Base-by-base conservation (phyloP, 2,888 invertebrate species). In the Gandaritis pyraliata region DNA sequence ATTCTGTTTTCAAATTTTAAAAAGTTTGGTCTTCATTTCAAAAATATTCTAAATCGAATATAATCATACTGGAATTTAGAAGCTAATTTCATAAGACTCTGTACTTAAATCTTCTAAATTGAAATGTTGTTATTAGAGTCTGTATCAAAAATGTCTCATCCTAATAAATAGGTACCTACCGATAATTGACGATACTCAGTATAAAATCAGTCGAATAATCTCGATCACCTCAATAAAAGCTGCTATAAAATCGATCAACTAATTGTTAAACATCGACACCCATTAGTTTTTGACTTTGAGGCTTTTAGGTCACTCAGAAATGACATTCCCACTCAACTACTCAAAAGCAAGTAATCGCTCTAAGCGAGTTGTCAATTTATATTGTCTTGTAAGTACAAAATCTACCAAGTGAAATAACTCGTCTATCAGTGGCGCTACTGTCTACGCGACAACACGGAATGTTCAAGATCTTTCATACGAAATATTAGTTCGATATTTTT, bases 291-390 rank as follows among this genome's bases (percentile, higher is more conserved):
- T 56, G 61, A 62, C 57, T 51, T 59, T 56, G 58, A 56, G 62
- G 65, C 56, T 51, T 58, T 56, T 56, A 54, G 64, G 65, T 59
- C 64, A 61, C 61, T 64, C 59, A 58, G 63, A 58, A 64, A 58
- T 67, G 64, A 61, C 61, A 51, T 64, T 60, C 56, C 66, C 64
- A 64, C 65, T 68, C 68, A 68, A 60, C 64, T 65, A 68, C 70
- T 71, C 75, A 71, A 69, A 68, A 75, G 68, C 78, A 74, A 82
- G 83, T 87, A 88, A 87, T 85, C 85, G 86, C 73, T 85, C 84
- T 87, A 87, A 82, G 80, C 85, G 82, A 71, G 87, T 90, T 91
- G 91, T 91, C 91, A 91, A 91, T 91, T 90, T 89, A 88, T 88
- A 90, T 90, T 90, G 90, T 90, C 90, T 90, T 82, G 85, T 90